Conservation (phyloP, 2,797 vertebrate genomes). For the Neosalanx taihuensis region DNA sequence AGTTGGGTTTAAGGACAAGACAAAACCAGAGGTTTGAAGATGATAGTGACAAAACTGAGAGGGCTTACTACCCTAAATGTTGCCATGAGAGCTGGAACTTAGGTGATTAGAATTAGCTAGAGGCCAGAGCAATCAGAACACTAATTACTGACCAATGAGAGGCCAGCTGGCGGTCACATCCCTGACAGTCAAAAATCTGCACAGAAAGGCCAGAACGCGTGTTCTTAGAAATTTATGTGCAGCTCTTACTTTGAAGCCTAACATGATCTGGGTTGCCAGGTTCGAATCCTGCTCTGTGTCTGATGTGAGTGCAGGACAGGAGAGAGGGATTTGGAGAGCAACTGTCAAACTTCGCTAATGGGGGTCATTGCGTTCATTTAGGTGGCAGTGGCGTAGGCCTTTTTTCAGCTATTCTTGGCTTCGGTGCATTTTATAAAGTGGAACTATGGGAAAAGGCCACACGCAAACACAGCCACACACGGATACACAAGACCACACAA, state of each 20-base stretch:
- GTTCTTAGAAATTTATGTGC: not conserved
- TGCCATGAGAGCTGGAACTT: too few relatives aligned
- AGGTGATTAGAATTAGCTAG: slow-evolving; percentile 2
- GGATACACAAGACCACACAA: slow-evolving; percentile 21
- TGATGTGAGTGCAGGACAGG: slow-evolving; percentile 47
- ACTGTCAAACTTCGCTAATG: slow-evolving; percentile 68
- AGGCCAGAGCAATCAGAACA: slow-evolving; percentile 12
- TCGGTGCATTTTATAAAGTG: slow-evolving; percentile 58
- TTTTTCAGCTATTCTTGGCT: slow-evolving; percentile 64
- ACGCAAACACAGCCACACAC: slow-evolving; percentile 22
- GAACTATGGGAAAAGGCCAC: slow-evolving; percentile 34
- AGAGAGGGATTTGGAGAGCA: slow-evolving; percentile 62
- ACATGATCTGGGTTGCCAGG: slow-evolving; percentile 65
- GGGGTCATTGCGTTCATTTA: slow-evolving; percentile 74
- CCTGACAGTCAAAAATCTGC: too few relatives aligned
- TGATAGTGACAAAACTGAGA: not conserved
- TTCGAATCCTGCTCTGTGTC: slow-evolving; percentile 56
- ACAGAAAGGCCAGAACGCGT: slow-evolving; percentile 29
- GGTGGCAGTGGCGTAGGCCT: slow-evolving; percentile 63
- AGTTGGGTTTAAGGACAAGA: too few relatives aligned
- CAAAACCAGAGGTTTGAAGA: not conserved
- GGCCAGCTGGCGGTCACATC: not conserved
- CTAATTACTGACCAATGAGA: slow-evolving; percentile 9
- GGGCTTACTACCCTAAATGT: not conserved
- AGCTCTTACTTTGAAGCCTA: slow-evolving; percentile 55